Conservation (phyloP, 2,797 vertebrate species). For the Trachops cirrhosus region DNA sequence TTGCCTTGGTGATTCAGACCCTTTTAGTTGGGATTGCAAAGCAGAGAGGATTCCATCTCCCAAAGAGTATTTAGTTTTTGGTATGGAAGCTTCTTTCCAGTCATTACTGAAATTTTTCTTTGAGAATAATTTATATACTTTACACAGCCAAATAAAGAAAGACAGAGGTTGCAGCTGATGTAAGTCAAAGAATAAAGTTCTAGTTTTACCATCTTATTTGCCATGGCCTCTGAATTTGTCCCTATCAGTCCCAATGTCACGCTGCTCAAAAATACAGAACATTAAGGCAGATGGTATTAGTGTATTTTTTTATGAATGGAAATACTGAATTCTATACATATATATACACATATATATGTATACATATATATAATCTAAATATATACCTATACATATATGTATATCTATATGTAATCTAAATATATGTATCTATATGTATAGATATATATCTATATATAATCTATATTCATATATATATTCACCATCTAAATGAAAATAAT, state of each 20-base stretch:
- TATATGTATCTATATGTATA: no score
- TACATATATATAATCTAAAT: no score
- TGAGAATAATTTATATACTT: slow-evolving; percentile 82
- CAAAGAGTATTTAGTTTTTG: slow-evolving; percentile 87
- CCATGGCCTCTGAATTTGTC: background rate
- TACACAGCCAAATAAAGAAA: slow-evolving; percentile 65
- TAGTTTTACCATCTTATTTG: slow-evolving; percentile 22
- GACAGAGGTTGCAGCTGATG: background rate
- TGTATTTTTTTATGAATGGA: background rate
- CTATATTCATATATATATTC: background rate
- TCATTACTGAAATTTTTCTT: slow-evolving; percentile 87
- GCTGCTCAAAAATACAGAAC: background rate
- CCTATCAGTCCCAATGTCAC: background rate
- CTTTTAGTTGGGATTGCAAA: slow-evolving; percentile 86
- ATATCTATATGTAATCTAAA: no score
- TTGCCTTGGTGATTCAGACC: slow-evolving; percentile 86
- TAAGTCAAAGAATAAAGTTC: slow-evolving; percentile 3
- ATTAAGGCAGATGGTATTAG: background rate
- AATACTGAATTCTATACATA: background rate
- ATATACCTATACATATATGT: no score
- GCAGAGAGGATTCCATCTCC: slow-evolving; percentile 84
- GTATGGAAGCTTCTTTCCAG: slow-evolving; percentile 87
- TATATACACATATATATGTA: no score
- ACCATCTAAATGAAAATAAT: background rate
- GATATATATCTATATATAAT: no score